Evolutionary conservation across 2,888 invertebrate genomes (phyloP), one percentile per base, ranked within the genome.

Genomic region (Herminia tarsipennalis): DNA sequence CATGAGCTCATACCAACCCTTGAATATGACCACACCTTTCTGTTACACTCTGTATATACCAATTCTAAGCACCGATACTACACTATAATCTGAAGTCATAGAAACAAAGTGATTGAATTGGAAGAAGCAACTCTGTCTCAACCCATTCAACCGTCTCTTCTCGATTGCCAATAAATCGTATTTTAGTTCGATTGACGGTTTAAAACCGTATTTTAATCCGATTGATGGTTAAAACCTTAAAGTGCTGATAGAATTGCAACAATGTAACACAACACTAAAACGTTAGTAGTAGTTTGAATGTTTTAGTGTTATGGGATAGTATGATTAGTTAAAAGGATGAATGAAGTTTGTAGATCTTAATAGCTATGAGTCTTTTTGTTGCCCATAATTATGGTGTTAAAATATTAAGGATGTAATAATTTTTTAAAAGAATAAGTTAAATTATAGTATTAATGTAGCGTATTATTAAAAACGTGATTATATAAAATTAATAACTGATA

Each of bases 101-200:
- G 70, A 80, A 73, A 84, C 83, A 84, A 84, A 85, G 81, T 85
- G 78, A 86, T 86, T 83, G 83, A 82, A 76, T 75, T 75, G 67
- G 66, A 76, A 76, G 78, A 74, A 74, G 78, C 79, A 81, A 87
- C 80, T 82, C 83, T 78, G 85, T 86, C 77, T 81, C 70, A 64
- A 56, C 65, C 67, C 70, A 78, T 76, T 78, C 78, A 71, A 61
- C 24, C 20, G 25, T 30, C 38, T 37, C 43, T 20, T 47, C 30
- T 34, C 24, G 30, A 50, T 50, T 39, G 53, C 36, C 43, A 58
- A 62, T 73, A 73, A 73, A 78, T 62, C 53, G 70, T 70, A 72
- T 70, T 81, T 79, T 75, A 77, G 67, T 70, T 54, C 71, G 73
- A 83, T 83, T 76, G 53, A 52, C 46, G 42, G 46, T 55, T 55